Evolutionary conservation across 2,888 invertebrate species (phyloP).

Genomic region (Drosophila setosimentum): DNA sequence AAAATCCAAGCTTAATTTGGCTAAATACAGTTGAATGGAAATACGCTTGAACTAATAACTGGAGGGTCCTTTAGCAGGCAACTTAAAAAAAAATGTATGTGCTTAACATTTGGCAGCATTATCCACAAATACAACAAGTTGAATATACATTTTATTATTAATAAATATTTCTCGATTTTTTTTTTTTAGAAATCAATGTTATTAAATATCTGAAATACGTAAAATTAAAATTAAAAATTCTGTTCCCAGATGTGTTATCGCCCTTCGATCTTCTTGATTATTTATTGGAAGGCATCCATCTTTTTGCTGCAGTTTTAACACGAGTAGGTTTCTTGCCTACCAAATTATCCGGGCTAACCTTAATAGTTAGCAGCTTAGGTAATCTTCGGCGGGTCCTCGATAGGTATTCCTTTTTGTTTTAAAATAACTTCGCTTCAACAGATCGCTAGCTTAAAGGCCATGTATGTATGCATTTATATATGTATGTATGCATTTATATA

Average conservation of each 20-base stretch:
- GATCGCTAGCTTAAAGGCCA: not conserved
- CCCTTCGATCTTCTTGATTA: not conserved
- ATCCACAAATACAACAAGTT: not conserved
- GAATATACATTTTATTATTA: not conserved
- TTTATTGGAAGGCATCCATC: not conserved
- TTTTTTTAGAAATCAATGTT: not conserved
- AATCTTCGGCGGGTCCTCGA: not conserved
- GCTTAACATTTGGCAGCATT: not conserved
- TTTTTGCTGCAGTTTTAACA: not conserved
- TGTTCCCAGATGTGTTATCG: not conserved
- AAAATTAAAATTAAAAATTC: not conserved
- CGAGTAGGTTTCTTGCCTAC: not conserved
- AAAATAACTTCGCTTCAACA: not conserved
- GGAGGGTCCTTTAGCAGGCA: not conserved
- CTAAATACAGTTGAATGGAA: not conserved
- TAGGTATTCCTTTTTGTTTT: no score
- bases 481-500: no score
- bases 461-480: no score
- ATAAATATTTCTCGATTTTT: not conserved
- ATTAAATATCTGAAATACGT: not conserved
- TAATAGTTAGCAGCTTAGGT: not conserved
- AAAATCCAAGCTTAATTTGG: slow-evolving; percentile 1
- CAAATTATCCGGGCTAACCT: not conserved
- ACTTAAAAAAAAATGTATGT: not conserved
- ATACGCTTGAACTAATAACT: not conserved